A percentile compares a stretch with the other conserved stretches of the same genome.
Evolutionary conservation across 2,797 vertebrate species (phyloP).

Genomic region (Petrocephalus schoutedeni): DNA sequence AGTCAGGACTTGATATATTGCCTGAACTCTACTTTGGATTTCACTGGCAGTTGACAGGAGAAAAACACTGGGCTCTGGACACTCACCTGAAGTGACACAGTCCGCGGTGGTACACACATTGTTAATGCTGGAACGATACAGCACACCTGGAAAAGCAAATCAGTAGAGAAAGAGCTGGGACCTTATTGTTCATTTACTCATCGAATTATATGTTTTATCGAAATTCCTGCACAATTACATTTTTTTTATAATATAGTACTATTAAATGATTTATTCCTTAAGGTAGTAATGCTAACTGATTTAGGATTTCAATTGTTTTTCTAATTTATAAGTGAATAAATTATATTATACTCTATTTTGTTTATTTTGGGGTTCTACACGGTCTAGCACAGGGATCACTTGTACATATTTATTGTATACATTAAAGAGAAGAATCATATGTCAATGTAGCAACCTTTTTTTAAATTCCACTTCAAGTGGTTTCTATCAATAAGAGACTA

Average conservation of each 20-base stretch:
- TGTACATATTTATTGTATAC: not conserved
- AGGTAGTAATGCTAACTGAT: not conserved
- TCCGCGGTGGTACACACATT: conserved; percentile 74
- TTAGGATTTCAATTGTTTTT: not conserved
- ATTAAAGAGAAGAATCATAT: not conserved
- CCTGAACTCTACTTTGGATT: not conserved
- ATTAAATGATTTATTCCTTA: not conserved
- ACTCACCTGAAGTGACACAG: conserved; percentile 85
- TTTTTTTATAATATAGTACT: not conserved
- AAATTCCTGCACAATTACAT: not conserved
- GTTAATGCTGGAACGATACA: conserved; percentile 44
- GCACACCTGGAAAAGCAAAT: conserved; percentile 55
- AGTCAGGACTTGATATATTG: not conserved
- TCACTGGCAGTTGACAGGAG: not conserved
- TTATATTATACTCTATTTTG: not conserved
- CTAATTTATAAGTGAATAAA: not conserved
- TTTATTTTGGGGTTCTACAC: not conserved
- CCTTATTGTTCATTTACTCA: not conserved
- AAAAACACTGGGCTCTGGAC: not conserved
- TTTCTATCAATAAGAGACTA: not conserved
- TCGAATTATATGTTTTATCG: not conserved
- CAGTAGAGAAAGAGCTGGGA: not conserved
- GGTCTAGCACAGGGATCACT: not conserved
- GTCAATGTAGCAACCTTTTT: not conserved
- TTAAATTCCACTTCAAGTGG: not conserved